Conservation (phyloP, 2,888 invertebrate genomes). For the Acronicta psi region DNA sequence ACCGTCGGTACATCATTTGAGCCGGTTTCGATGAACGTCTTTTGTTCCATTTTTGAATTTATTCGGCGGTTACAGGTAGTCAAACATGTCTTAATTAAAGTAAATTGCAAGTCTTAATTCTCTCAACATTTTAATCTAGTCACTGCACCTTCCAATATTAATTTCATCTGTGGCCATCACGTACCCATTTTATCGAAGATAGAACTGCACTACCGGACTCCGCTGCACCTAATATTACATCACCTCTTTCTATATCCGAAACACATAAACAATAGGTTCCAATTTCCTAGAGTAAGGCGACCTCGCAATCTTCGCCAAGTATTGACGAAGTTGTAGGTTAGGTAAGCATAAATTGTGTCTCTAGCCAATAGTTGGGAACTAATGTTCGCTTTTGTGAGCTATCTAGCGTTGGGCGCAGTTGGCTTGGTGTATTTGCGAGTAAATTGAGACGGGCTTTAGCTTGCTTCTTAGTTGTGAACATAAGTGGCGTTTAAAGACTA, state of each 20-base stretch:
- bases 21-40: too few relatives aligned
- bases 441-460: conserved; percentile 65
- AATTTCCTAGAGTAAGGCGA: conserved; percentile 67
- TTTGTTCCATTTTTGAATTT: too few relatives aligned
- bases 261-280: conserved; percentile 75
- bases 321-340: conserved; percentile 69
- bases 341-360: conserved; percentile 75
- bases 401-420: conserved; percentile 67
- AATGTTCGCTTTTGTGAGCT: conserved; percentile 72
- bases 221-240: conserved; percentile 61
- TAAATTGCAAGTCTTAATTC: not conserved
- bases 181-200: conserved; percentile 40
- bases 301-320: conserved; percentile 64
- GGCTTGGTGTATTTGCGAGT: conserved; percentile 67
- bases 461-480: conserved; percentile 57
- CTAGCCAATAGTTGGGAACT: conserved; percentile 70
- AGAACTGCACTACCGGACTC: conserved; percentile 50
- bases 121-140: not conserved
- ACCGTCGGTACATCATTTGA: too few relatives aligned
- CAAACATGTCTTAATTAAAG: too few relatives aligned
- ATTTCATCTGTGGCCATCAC: conserved; percentile 18
- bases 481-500: conserved; percentile 32
- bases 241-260: conserved; percentile 59
- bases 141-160: not conserved
- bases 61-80: too few relatives aligned